These are phyloP conservation scores for Parnassius glacialis DNA, from an alignment of 2,888 invertebrate species.

Conservation along the genomic window DNA sequence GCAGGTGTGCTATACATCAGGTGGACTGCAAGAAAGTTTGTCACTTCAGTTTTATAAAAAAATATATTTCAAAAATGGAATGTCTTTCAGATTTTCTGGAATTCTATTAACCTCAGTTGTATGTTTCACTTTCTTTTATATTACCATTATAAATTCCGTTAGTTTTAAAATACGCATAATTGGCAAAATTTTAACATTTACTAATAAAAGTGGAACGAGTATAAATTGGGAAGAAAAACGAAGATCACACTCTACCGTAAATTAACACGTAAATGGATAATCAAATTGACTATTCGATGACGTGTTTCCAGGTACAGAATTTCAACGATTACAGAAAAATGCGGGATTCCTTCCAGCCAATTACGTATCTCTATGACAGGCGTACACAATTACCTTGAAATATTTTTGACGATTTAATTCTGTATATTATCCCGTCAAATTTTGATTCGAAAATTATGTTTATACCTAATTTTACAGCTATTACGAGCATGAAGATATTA, in stretches of 20 bases:
- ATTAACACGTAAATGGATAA: background rate
- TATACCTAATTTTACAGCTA: slow-evolving; percentile 4
- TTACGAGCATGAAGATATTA: slow-evolving; percentile 17
- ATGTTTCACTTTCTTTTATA: no score
- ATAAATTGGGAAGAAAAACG: no score
- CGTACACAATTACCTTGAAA: slow-evolving; percentile 18
- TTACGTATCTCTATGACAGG: slow-evolving; percentile 15
- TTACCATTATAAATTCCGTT: no score
- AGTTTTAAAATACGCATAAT: no score
- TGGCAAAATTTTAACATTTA: no score
- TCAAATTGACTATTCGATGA: background rate
- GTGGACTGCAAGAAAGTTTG: no score
- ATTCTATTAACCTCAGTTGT: no score
- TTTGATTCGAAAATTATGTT: slow-evolving; percentile 19
- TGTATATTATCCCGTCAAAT: slow-evolving; percentile 19
- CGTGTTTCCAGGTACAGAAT: background rate
- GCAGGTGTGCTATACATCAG: no score
- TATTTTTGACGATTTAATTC: slow-evolving; percentile 17
- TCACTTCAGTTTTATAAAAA: no score
- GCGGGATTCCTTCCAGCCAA: slow-evolving; percentile 8
- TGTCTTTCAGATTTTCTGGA: no score
- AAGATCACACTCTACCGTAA: background rate
- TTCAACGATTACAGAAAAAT: slow-evolving; percentile 5
- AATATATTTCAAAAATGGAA: no score
- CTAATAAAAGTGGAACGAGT: no score